Evolutionary conservation across 2,113 vertebrate species (phyloP), one percentile per base, ranked within the genome.

Genomic region (Thymallus thymallus): DNA sequence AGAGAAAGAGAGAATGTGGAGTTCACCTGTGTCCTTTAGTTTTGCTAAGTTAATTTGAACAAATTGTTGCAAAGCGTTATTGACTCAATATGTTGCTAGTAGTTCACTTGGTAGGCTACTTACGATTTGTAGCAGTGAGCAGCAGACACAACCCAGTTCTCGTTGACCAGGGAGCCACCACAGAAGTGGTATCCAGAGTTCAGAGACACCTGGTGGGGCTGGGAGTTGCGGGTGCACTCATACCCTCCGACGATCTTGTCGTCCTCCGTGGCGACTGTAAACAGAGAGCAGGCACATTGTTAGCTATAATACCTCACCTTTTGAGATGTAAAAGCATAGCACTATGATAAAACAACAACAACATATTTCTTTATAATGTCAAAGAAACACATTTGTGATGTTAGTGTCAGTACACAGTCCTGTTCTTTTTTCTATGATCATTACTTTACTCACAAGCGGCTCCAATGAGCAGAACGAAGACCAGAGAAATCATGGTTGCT

Each of bases 401-500:
- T 20, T 13, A 4, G 30, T 66, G 26, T 5, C 14, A 32, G 23
- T 23, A 22, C 22, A 22, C n/a, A 22, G 35, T 41, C 35, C 35
- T 9, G 35, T 41, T 41, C 35, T 10, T 61, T 23, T 60, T 23
- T 61, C 22, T 23, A 22, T 61, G 20, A 3, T 14, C 58, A 29
- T 26, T 20, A 3, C 5, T 67, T 10, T 20, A 67, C 64, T 67
- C 64, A 67, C 64, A 67, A 67, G 64, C 64, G 29, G 64, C 32
- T 41, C 64, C 64, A 30, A 67, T n/a, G 30, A 67, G 64, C 64
- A 67, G 64, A 67, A 67, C 7, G 3, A 67, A 67, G 64, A 67
- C 64, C 64, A 67, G 30, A n/a, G 64, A 67, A 26, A 30, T 67
- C 64, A 67, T 67, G 64, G 64, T 67, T 67, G 64, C 64, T 67